phyloP scores from a whole-genome alignment of 2,888 invertebrate genomes.

The Loripinus fragilis region DNA sequence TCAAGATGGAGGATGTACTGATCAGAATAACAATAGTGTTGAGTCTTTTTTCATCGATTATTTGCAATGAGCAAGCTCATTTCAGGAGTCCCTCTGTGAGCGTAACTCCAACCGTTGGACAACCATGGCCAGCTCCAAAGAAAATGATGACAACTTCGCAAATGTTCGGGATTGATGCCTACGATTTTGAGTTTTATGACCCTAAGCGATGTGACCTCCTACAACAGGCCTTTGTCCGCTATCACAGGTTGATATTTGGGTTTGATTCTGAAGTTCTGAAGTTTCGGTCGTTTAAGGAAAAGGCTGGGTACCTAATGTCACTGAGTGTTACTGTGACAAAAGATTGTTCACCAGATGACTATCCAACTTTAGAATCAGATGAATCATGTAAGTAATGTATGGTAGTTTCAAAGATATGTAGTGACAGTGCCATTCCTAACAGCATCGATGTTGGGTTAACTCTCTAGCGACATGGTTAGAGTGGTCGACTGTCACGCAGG shows the following conservation, averaged over 20 bases:
- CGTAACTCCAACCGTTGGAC: slow-evolving; percentile 49
- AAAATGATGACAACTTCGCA: slow-evolving; percentile 38
- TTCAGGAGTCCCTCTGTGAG: not conserved
- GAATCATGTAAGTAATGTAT: slow-evolving; percentile 90
- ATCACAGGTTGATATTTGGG: slow-evolving; percentile 82
- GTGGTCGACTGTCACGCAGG: too few relatives aligned
- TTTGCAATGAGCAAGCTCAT: not conserved
- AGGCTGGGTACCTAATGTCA: slow-evolving; percentile 47
- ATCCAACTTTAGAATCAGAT: slow-evolving; percentile 89
- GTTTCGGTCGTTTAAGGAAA: slow-evolving; percentile 37
- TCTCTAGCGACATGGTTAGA: too few relatives aligned
- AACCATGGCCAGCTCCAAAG: slow-evolving; percentile 67
- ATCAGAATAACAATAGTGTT: not conserved
- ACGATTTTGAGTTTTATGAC: slow-evolving; percentile 60
- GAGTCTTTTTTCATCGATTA: not conserved
- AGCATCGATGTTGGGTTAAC: too few relatives aligned
- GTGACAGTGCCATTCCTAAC: too few relatives aligned
- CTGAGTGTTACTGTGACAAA: slow-evolving; percentile 86
- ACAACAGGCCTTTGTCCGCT: slow-evolving; percentile 85
- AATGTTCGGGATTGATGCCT: slow-evolving; percentile 45
- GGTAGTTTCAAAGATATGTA: too few relatives aligned
- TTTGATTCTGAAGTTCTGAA: slow-evolving; percentile 24
- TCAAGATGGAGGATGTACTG: not conserved
- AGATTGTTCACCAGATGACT: slow-evolving; percentile 86
- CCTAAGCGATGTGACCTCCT: slow-evolving; percentile 85